These are phyloP conservation scores for Tipula vernalis DNA, from an alignment of 2,888 invertebrate species.

Conservation along the genomic window DNA sequence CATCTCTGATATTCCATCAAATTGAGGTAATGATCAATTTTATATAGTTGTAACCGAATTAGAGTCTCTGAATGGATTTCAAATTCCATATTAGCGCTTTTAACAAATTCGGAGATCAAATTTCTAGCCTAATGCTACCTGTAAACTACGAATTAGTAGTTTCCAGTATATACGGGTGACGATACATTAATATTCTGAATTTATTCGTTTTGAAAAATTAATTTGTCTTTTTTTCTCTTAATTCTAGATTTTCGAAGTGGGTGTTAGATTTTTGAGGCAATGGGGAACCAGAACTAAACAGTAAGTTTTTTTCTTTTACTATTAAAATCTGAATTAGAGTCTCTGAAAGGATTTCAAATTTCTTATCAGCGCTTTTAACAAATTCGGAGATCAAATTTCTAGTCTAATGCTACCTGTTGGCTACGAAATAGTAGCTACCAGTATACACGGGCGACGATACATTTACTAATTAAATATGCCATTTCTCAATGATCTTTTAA, in stretches of 20 bases:
- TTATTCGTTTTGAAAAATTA: neutral
- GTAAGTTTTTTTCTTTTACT: neutral
- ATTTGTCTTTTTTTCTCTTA: neutral
- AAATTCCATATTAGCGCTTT: constrained; percentile 7
- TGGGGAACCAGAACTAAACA: neutral
- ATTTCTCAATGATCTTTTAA: no score
- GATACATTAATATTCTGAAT: neutral
- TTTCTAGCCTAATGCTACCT: constrained; percentile 5
- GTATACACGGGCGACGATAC: neutral
- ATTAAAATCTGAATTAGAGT: neutral
- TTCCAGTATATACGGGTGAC: neutral
- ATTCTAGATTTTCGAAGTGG: neutral
- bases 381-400: neutral
- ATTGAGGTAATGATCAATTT: neutral
- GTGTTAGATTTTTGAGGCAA: no score
- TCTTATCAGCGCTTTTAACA: constrained; percentile 10
- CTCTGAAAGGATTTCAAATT: neutral
- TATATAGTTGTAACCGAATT: neutral
- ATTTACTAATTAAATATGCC: neutral
- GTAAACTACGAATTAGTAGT: neutral
- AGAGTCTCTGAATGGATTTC: constrained; percentile 6
- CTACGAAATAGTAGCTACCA: neutral
- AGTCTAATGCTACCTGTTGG: neutral
- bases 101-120: constrained; percentile 5
- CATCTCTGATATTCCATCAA: neutral